These are phyloP conservation scores for Drosophila ezoana DNA, from an alignment of 2,888 invertebrate species.

Conservation along the genomic window DNA sequence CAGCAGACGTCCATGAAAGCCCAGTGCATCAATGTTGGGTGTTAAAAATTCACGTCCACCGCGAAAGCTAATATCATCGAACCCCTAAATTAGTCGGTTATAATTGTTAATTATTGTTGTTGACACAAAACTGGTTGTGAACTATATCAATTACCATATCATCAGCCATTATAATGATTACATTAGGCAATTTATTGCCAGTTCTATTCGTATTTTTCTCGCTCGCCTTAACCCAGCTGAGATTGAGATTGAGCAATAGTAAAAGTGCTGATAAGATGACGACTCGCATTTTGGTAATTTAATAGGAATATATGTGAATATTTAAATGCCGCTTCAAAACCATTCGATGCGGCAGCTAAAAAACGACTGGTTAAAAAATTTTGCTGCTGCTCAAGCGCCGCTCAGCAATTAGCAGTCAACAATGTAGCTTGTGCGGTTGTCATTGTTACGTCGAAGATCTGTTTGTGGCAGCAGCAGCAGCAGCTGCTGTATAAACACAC, in stretches of 20 bases:
- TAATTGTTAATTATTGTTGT: slow-evolving; percentile 2
- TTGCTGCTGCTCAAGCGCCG: slow-evolving; percentile 12
- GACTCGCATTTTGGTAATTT: slow-evolving; percentile 44
- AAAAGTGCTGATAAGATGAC: slow-evolving; percentile 66
- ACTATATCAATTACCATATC: slow-evolving; percentile 88
- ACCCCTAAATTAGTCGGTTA: slow-evolving; percentile 88
- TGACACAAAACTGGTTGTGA: slow-evolving; percentile 2
- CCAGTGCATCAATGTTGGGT: slow-evolving; percentile 95
- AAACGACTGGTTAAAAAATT: slow-evolving; percentile 45
- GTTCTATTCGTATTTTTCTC: slow-evolving; percentile 17
- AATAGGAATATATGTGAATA: slow-evolving; percentile 1
- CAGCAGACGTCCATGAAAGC: slow-evolving; percentile 92
- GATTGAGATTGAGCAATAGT: slow-evolving; percentile 47
- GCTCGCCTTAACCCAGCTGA: slow-evolving; percentile 44
- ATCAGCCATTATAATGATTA: slow-evolving; percentile 92
- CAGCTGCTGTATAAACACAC: slow-evolving; percentile 15
- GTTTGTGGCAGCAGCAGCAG: slow-evolving; percentile 21
- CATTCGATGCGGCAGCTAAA: slow-evolving; percentile 39
- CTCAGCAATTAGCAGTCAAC: slow-evolving; percentile 29
- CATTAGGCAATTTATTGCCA: slow-evolving; percentile 86
- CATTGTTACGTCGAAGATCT: slow-evolving; percentile 15
- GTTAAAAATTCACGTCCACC: slow-evolving; percentile 95
- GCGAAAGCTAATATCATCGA: slow-evolving; percentile 96
- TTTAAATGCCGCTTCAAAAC: slow-evolving; percentile 33
- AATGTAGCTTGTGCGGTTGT: slow-evolving; percentile 7